Conservation (phyloP, 1,140 invertebrate species). For the Caenorhabditis tropicalis region DNA sequence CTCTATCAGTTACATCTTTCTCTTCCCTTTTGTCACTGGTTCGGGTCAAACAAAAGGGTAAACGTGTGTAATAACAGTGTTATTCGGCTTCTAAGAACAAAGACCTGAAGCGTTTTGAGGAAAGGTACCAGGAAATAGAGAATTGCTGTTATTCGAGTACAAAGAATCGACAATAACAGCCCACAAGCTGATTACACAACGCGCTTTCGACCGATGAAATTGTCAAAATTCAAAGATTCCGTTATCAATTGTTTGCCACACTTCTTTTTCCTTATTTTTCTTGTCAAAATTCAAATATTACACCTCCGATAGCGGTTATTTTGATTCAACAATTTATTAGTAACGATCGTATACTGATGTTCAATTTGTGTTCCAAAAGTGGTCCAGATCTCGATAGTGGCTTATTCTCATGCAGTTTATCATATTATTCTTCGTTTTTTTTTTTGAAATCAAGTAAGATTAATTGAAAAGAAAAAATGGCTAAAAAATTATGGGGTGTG, state of each 20-base stretch:
- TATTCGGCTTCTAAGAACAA: not conserved
- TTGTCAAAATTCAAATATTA: not conserved
- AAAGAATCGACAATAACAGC: not conserved
- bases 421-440: not conserved
- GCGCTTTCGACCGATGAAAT: no score
- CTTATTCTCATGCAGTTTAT: slow-evolving; percentile 29
- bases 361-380: not conserved
- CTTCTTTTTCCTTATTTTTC: not conserved
- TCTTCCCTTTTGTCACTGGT: not conserved
- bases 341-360: not conserved
- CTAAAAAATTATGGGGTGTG: not conserved
- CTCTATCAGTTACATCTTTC: slow-evolving; percentile 1
- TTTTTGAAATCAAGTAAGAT: not conserved
- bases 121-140: slow-evolving; percentile 35
- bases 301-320: not conserved
- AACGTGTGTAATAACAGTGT: not conserved
- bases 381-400: not conserved
- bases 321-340: slow-evolving; percentile 31
- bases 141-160: not conserved
- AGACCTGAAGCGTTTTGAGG: not conserved
- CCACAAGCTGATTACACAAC: not conserved
- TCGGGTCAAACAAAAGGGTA: slow-evolving; percentile 37
- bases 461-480: not conserved
- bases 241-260: not conserved
- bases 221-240: not conserved